These are phyloP conservation scores for Brenthis hecate DNA, from an alignment of 2,888 invertebrate genomes.

Conservation along the genomic window DNA sequence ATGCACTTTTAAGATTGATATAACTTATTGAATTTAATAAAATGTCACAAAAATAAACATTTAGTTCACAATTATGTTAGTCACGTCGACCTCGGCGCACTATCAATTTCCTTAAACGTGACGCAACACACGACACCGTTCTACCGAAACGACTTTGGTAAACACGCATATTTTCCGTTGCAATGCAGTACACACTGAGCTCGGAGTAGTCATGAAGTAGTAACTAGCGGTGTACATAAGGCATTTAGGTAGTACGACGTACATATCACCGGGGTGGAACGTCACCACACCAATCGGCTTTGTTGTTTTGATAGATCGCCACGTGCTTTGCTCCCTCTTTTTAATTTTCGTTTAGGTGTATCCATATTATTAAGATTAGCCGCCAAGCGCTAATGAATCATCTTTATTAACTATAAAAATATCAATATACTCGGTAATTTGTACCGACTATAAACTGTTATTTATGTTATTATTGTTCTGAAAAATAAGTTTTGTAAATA, in stretches of 20 bases:
- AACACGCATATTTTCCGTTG: constrained; percentile 83
- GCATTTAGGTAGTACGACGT: constrained; percentile 83
- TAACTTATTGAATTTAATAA: constrained; percentile 54
- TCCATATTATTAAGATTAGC: constrained; percentile 38
- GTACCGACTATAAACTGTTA: no score
- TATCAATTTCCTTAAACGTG: constrained; percentile 82
- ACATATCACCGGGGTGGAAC: constrained; percentile 82
- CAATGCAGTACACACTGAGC: constrained; percentile 83
- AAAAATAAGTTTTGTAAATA: no score
- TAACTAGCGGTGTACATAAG: constrained; percentile 82
- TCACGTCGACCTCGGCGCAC: constrained; percentile 80
- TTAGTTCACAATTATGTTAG: constrained; percentile 73
- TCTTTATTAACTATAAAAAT: constrained; percentile 3
- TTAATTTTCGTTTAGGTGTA: constrained; percentile 47
- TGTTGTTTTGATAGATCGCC: constrained; percentile 81
- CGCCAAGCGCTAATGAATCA: constrained; percentile 29
- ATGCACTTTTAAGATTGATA: constrained; percentile 60
- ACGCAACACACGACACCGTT: constrained; percentile 82
- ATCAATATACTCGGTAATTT: no score
- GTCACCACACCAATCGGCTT: constrained; percentile 81
- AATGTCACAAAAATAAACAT: constrained; percentile 62
- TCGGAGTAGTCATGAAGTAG: constrained; percentile 82
- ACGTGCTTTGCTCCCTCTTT: constrained; percentile 75
- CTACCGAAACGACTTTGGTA: constrained; percentile 82
- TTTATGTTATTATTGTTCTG: no score